phyloP scores from a whole-genome alignment of 1,140 invertebrate species.

The Ceratoteleas bidentatus region DNA sequence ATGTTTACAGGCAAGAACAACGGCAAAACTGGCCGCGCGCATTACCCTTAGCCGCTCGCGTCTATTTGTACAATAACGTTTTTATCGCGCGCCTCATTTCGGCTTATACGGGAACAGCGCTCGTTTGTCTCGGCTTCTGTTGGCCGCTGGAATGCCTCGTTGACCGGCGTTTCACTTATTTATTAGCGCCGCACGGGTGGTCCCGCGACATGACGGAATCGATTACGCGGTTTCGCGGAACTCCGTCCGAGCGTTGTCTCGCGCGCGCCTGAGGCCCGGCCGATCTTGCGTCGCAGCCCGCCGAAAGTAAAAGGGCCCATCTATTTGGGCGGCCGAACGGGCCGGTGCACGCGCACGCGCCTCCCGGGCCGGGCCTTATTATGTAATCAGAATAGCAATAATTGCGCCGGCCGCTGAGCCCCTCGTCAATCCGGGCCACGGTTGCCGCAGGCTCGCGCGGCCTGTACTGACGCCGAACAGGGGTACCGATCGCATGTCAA shows the following conservation, averaged over 20 bases:
- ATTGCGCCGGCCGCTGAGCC: constrained; percentile 74
- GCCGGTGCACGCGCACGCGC: constrained; percentile 27
- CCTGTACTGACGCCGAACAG: too few relatives aligned
- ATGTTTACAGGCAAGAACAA: too few relatives aligned
- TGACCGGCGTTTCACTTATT: constrained; percentile 80
- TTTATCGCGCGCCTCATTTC: constrained; percentile 44
- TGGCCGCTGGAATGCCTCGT: constrained; percentile 54
- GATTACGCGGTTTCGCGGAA: constrained; percentile 81
- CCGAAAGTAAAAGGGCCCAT: constrained; percentile 35
- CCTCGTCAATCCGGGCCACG: constrained; percentile 77
- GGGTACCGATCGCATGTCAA: too few relatives aligned
- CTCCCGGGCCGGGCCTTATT: constrained; percentile 69
- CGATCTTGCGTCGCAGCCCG: constrained; percentile 14
- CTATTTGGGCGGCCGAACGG: constrained; percentile 17
- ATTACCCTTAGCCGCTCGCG: not conserved
- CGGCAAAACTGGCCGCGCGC: too few relatives aligned
- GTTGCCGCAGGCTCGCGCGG: constrained; percentile 57
- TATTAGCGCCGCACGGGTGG: constrained; percentile 81
- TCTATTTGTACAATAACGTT: constrained; percentile 57
- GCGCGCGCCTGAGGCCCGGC: constrained; percentile 12
- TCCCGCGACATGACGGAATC: constrained; percentile 81
- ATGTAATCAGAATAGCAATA: constrained; percentile 79
- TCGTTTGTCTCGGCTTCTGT: constrained; percentile 51
- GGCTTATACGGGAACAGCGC: constrained; percentile 62
- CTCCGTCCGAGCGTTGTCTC: constrained; percentile 48